Base-by-base conservation (phyloP, 2,113 vertebrate genomes). In the Hippotragus niger region DNA sequence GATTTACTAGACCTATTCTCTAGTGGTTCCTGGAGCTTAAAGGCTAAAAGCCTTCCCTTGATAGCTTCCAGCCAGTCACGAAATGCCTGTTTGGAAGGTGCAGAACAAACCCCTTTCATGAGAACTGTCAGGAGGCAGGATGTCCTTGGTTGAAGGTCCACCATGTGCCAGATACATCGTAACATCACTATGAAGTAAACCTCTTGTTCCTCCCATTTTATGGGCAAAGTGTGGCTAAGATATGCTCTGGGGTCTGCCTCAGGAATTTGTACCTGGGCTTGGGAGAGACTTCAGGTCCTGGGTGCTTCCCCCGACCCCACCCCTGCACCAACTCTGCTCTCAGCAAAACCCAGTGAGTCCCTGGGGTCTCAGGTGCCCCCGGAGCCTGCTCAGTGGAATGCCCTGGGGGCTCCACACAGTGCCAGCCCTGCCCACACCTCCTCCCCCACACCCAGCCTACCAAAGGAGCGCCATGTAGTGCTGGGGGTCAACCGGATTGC, bases 401-500 rank as follows among this genome's bases (percentile, higher is more conserved):
- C 43, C 76, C 1, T 6, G 2, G 19, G 21, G 19, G 45, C n/a
- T 84, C 45, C 14, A 47, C 12, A 23, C 0, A 27, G 52, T 17
- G 7, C 15, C 45, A 23, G 21, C 31, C 1, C 40, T 7, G 33
- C 71, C 62, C 6, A 1, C 1, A 13, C 13, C 27, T 29, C 52
- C 64, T 6, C 47, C 11, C 23, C 17, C 9, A 25, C 0, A 9
- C 13, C 60, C 58, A 4, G 40, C 96, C 97, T 99, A 99, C 99
- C 99, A 99, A 90, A 99, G 98, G 94, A 99, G 99, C 10, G 99
- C 99, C 99, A 99, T 99, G 98, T 99, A 99, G 2, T 98, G 98
- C 85, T 97, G 87, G 17, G 95, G 78, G 83, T 99, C 99, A 14
- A 99, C 99, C 0, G 99, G 99, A 97, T 99, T 99, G 98, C 99